Conservation (phyloP, 2,888 invertebrate species). For the Ochropacha duplaris region DNA sequence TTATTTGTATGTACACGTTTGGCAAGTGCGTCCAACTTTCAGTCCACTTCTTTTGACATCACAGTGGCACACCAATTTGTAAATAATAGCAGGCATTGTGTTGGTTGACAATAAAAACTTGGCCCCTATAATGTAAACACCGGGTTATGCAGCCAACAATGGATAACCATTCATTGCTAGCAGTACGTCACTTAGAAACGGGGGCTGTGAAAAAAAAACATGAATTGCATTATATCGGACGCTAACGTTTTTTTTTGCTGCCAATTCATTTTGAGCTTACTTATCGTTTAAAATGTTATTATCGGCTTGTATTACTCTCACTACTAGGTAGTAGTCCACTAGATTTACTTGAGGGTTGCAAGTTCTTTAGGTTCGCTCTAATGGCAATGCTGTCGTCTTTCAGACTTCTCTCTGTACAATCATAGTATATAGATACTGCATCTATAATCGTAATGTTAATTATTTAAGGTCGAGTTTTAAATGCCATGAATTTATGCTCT, state of each 20-base stretch:
- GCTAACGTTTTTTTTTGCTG: conserved; percentile 17
- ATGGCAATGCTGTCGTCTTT: too few relatives aligned
- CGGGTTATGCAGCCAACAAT: conserved; percentile 14
- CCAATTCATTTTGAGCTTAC: not conserved
- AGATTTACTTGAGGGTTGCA: too few relatives aligned
- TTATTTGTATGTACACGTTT: not conserved
- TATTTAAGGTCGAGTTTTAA: too few relatives aligned
- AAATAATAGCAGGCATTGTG: conserved; percentile 25
- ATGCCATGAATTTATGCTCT: too few relatives aligned
- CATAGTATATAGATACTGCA: too few relatives aligned
- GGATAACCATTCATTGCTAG: not conserved
- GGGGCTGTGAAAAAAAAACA: conserved; percentile 13
- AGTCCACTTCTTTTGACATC: not conserved
- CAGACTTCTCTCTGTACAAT: too few relatives aligned
- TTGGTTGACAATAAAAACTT: conserved; percentile 27
- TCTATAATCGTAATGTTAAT: too few relatives aligned
- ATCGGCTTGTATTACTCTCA: not conserved
- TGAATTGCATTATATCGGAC: conserved; percentile 17
- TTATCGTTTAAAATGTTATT: not conserved
- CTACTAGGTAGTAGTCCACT: too few relatives aligned
- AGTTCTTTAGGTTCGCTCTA: too few relatives aligned
- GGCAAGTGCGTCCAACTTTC: not conserved
- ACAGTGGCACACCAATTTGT: conserved; percentile 14
- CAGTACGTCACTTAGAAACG: not conserved
- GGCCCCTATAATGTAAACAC: conserved; percentile 27